A percentile compares a stretch with the other conserved stretches of the same genome.
These are phyloP conservation scores for Tetrao urogallus DNA, from an alignment of 2,113 vertebrate species.

Conservation along the genomic window DNA sequence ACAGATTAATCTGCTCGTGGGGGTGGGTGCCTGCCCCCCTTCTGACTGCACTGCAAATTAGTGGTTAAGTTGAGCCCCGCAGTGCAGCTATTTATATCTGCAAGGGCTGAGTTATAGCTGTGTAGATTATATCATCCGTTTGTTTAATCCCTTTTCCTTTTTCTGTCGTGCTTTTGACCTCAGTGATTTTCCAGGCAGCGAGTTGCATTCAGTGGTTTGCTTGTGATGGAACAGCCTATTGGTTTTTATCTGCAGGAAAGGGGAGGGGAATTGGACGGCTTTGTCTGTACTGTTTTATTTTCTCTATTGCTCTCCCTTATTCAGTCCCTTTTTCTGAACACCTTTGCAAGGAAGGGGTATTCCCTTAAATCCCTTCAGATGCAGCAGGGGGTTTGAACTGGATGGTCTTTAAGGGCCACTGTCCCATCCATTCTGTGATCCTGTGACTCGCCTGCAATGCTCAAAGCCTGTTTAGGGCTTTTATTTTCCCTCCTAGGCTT, in stretches of 20 bases:
- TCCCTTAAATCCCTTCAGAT: neutral
- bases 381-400: no score
- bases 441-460: neutral
- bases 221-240: neutral
- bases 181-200: slow-evolving; percentile 46
- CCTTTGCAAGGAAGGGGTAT: neutral
- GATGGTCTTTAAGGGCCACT: neutral
- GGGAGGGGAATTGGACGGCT: slow-evolving; percentile 4
- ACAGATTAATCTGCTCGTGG: slow-evolving; percentile 14
- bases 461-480: neutral
- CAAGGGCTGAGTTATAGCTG: slow-evolving; percentile 29
- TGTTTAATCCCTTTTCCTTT: slow-evolving; percentile 58
- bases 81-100: slow-evolving; percentile 38
- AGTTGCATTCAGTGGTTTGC: slow-evolving; percentile 29
- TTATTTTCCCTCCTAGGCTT: neutral
- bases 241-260: slow-evolving; percentile 38
- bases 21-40: slow-evolving; percentile 12
- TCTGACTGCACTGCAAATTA: neutral
- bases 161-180: slow-evolving; percentile 56
- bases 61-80: neutral
- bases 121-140: slow-evolving; percentile 50
- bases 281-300: slow-evolving; percentile 32
- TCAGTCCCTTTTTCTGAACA: slow-evolving; percentile 10
- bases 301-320: slow-evolving; percentile 6
- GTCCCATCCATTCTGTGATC: neutral